Evolutionary conservation across 2,113 vertebrate genomes (phyloP), one percentile per base, ranked within the genome.

Genomic region (Daboia siamensis): DNA sequence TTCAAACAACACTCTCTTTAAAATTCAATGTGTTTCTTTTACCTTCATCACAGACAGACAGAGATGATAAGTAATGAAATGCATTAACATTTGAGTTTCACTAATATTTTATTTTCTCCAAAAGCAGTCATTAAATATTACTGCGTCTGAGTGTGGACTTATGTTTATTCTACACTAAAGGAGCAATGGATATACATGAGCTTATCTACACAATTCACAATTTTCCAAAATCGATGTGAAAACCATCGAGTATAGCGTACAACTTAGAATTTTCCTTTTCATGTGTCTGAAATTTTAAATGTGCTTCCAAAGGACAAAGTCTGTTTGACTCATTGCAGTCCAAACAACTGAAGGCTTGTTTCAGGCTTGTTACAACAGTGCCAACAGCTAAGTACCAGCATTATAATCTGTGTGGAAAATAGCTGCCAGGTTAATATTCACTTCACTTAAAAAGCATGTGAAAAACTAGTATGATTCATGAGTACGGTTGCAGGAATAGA

Each of bases 21-120:
- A 93, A 93, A 94, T 84, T 90, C 51, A 7, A 92, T 57, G 13
- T 48, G 61, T 46, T 89, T 57, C 92, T 39, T 91, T 86, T 59
- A 80, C 64, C 92, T 88, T 21, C 51, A 64, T 87, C 12, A 88
- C 69, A 94, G 20, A 24, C 91, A 94, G 57, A 90, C 29, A 90
- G 89, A 91, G 39, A 51, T 90, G 39, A 84, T 51, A 94, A 57
- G 74, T 92, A 90, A 86, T 17, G 10, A 15, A 59, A 85, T 52
- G 12, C 56, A 90, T 20, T 17, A 33, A 89, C 86, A 33, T 48
- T 15, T 94, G 95, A 55, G 2, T 90, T 54, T 44, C 87, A 93
- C 90, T 59, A 59, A 92, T 6, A 84, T 17, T 33, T 86, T 90
- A 39, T 33, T 39, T 8, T 51, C 26, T 74, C 26, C 39, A 69